These are phyloP conservation scores for Ptilonorhynchus violaceus DNA, from an alignment of 2,113 vertebrate genomes.

Conservation along the genomic window DNA sequence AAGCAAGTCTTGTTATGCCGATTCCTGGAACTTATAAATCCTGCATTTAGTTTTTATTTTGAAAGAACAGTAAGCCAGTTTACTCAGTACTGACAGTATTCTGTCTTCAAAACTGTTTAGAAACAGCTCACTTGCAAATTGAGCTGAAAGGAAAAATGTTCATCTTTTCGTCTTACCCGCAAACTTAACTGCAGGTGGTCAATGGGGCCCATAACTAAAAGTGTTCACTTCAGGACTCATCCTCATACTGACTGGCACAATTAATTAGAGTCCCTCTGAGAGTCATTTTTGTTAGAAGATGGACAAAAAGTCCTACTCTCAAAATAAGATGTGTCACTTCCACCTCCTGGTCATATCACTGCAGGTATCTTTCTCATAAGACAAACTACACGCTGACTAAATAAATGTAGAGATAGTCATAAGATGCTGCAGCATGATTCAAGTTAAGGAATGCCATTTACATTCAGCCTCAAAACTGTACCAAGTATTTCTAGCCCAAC, in stretches of 20 bases:
- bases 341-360: not conserved
- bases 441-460: not conserved
- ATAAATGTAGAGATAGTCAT: not conserved
- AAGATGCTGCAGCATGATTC: not conserved
- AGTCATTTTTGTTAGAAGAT: not conserved
- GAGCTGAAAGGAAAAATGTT: not conserved
- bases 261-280: not conserved
- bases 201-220: not conserved
- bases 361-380: not conserved
- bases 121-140: not conserved
- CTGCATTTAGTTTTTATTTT: conserved; percentile 3
- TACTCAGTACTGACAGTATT: not conserved
- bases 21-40: not conserved
- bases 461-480: not conserved
- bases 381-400: not conserved
- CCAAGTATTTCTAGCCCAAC: not conserved
- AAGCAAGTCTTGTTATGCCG: not conserved
- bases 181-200: not conserved
- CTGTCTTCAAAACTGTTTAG: not conserved
- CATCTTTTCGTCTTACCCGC: not conserved
- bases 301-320: not conserved
- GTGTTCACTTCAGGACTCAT: not conserved
- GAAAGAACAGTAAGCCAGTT: not conserved
- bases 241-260: not conserved
- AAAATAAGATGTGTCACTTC: not conserved